phyloP scores from a whole-genome alignment of 2,888 invertebrate genomes.

The Hypomecis atomaria region DNA sequence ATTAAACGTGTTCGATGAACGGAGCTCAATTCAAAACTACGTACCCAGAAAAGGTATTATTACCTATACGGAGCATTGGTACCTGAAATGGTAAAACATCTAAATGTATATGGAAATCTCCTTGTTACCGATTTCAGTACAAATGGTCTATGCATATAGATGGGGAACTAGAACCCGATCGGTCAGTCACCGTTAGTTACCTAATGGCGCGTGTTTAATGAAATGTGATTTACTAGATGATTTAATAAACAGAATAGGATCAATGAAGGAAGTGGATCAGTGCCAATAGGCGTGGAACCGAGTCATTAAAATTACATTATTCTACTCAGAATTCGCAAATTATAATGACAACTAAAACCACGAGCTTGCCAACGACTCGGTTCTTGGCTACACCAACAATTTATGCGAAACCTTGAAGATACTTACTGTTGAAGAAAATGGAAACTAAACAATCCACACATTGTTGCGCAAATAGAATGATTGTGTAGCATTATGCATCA shows the following conservation, averaged over 20 bases:
- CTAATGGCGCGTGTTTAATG: background rate
- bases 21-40: background rate
- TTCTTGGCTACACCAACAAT: slow-evolving; percentile 20
- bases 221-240: slow-evolving; percentile 3
- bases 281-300: slow-evolving; percentile 13
- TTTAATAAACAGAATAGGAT: slow-evolving; percentile 12
- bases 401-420: slow-evolving; percentile 24
- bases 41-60: background rate
- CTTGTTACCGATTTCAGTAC: background rate
- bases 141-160: background rate
- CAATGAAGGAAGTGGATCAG: slow-evolving; percentile 17
- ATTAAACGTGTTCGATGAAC: slow-evolving; percentile 4
- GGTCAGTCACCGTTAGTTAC: background rate
- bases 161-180: background rate
- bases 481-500: slow-evolving; percentile 18
- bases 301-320: slow-evolving; percentile 27
- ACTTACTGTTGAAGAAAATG: slow-evolving; percentile 21
- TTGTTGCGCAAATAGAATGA: slow-evolving; percentile 23
- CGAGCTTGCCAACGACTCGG: slow-evolving; percentile 25
- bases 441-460: slow-evolving; percentile 15
- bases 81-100: slow-evolving; percentile 1
- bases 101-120: background rate
- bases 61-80: background rate
- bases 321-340: slow-evolving; percentile 16
- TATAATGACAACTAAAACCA: slow-evolving; percentile 27